Conservation (phyloP, 2,888 invertebrate genomes). For the Drosophila picticornis region DNA sequence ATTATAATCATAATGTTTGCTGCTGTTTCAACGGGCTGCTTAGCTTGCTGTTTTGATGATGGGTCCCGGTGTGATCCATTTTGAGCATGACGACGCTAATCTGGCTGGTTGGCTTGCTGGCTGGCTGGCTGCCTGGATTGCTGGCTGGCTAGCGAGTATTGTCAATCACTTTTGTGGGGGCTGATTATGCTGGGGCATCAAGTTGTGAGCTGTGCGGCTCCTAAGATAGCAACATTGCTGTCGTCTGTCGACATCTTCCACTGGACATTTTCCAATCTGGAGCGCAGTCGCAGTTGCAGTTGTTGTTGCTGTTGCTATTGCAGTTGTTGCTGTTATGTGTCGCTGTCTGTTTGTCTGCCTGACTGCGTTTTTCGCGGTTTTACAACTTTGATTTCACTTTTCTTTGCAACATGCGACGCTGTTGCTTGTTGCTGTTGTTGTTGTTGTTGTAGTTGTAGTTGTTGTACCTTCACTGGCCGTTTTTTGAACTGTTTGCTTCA, state of each 20-base stretch:
- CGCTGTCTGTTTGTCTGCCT: conserved; percentile 67
- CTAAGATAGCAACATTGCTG: conserved; percentile 45
- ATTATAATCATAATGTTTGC: conserved; percentile 27
- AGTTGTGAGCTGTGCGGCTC: conserved; percentile 32
- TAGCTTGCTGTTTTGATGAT: conserved; percentile 43
- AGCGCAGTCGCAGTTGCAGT: conserved; percentile 46
- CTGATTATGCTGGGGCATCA: conserved; percentile 47
- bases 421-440: conserved; percentile 36
- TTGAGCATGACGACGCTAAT: conserved; percentile 59
- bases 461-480: conserved; percentile 77
- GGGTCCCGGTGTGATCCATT: conserved; percentile 60
- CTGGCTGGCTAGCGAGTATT: conserved; percentile 31
- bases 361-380: conserved; percentile 81
- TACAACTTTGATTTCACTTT: conserved; percentile 81
- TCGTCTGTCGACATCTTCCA: conserved; percentile 70
- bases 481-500: conserved; percentile 75
- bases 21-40: conserved; percentile 17
- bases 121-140: conserved; percentile 2
- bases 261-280: conserved; percentile 72
- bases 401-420: conserved; percentile 79
- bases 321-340: conserved; percentile 70
- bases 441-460: conserved; percentile 59
- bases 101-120: conserved; percentile 14
- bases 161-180: conserved; percentile 60
- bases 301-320: conserved; percentile 42